Evolutionary conservation across 2,113 vertebrate genomes (phyloP), one percentile per base, ranked within the genome.

Genomic region (Nesogale talazaci): DNA sequence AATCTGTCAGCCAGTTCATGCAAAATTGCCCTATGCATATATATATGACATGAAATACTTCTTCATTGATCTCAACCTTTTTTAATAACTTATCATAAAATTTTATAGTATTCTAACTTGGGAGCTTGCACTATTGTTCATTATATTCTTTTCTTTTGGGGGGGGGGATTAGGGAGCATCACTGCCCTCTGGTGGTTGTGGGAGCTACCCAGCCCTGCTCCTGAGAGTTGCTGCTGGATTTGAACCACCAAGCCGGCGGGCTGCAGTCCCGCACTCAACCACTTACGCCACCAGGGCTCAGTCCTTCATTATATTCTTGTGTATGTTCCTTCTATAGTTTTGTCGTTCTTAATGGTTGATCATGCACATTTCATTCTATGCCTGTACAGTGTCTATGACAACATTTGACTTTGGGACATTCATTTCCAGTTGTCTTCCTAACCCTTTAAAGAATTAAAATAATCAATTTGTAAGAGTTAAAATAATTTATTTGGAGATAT

Each of bases 91-190:
- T 83, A 85, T 61, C 72, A 52, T 63, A 92, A 77, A 67, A 20
- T 36, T 88, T 90, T 86, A 40, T 23, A n/a, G n/a, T 89, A 88
- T 94, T 72, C 69, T 88, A 63, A 76, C n/a, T n/a, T n/a, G n/a
- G n/a, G 8, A 46, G 29, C 22, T 75, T 95, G 15, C 0, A 56
- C n/a, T 23, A 83, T 90, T 42, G 79, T 84, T 80, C 38, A 42
- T 40, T 76, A 69, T 61, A 74, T 92, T 92, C n/a, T 67, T 52
- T 86, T 79, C n/a, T n/a, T n/a, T n/a, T n/a, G n/a, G n/a, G n/a
- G n/a, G n/a, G n/a, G n/a, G n/a, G n/a, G n/a, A n/a, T n/a, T n/a
- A n/a, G n/a, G n/a, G n/a, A n/a, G n/a, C n/a, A n/a, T n/a, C n/a
- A n/a, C n/a, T n/a, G n/a, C n/a, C n/a, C n/a, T n/a, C n/a, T n/a